A percentile compares a stretch with the other conserved stretches of the same genome.
These are phyloP conservation scores for Penelope pileata DNA, from an alignment of 2,113 vertebrate species.

Conservation along the genomic window DNA sequence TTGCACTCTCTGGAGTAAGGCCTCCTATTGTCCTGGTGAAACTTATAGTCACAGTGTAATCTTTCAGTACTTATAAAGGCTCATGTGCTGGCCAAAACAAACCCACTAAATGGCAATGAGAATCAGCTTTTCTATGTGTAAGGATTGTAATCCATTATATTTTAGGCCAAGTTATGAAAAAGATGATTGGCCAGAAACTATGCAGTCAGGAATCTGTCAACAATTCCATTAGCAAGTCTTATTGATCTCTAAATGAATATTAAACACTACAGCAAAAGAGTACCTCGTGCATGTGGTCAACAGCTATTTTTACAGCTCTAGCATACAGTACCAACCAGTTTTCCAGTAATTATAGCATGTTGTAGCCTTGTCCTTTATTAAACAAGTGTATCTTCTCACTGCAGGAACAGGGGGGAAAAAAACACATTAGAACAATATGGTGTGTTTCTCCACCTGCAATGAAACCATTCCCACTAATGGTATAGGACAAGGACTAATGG, in stretches of 20 bases:
- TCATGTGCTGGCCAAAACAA: constrained; percentile 12
- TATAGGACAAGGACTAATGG: background rate
- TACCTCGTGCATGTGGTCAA: background rate
- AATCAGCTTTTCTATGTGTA: constrained; percentile 26
- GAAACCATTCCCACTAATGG: background rate
- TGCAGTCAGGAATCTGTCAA: constrained; percentile 17
- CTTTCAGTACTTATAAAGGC: constrained; percentile 9
- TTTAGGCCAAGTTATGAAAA: constrained; percentile 21
- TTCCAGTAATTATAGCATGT: background rate
- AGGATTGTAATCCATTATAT: constrained; percentile 8
- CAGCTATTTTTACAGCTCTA: background rate
- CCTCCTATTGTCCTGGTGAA: background rate
- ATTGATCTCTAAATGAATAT: background rate
- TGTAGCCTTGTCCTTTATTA: background rate
- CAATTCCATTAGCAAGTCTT: constrained; percentile 24
- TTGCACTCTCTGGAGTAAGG: background rate
- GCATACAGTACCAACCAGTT: background rate
- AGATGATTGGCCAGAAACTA: background rate
- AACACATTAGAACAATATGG: background rate
- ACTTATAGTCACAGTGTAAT: constrained; percentile 5
- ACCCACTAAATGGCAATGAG: constrained; percentile 15
- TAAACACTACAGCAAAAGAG: background rate
- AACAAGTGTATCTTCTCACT: background rate
- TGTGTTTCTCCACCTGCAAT: rapidly evolving
- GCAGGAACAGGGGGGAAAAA: background rate